Evolutionary conservation across 2,888 invertebrate species (phyloP), one percentile per base, ranked within the genome.

Genomic region (Eupithecia exiguata): DNA sequence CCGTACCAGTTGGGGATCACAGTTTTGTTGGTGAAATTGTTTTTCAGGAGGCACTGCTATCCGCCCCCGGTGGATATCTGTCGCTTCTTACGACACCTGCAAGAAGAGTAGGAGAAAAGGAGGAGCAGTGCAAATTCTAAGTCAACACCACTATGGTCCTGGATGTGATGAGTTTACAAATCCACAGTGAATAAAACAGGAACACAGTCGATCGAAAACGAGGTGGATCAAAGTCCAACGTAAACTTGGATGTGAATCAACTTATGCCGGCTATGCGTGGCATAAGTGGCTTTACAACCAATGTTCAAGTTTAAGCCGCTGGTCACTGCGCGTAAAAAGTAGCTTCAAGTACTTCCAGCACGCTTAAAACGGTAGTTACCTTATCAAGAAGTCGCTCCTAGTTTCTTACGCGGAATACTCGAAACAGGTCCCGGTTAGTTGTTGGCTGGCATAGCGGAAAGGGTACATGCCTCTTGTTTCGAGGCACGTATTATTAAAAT

Each of bases 241-340:
- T n/a, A n/a, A 58, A 58, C 58, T 53, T 21, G 40, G 66, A 63
- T 72, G 72, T 63, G 25, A 18, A 72, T 40, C 38, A 53, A 72
- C 53, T 65, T 66, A 0, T n/a, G 49, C 49, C 49, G 49, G 16
- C 49, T 53, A 10, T 68, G 49, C 25, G 58, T 69, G n/a, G 43
- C 25, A 14, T 58, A 58, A 58, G 5, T 25, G 14, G 58, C 58
- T 14, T 58, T 25, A 25, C 58, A 58, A 25, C 58, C 53, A 21
- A 25, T 25, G 58, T 58, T 25, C 58, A 58, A 5, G 12, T 5
- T 14, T 12, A 68, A 18, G 46, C 53, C 36, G 36, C 43, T 46
- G 18, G 46, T 71, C 69, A 74, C 46, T 46, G 30, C 46, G 36
- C 18, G 61, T 46, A 74, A 74, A 74, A 74, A 74, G 46, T 74